Percentiles rank a stretch among this genome's conserved stretches.
phyloP scores from a whole-genome alignment of 2,797 vertebrate species.

The Zalophus californianus region DNA sequence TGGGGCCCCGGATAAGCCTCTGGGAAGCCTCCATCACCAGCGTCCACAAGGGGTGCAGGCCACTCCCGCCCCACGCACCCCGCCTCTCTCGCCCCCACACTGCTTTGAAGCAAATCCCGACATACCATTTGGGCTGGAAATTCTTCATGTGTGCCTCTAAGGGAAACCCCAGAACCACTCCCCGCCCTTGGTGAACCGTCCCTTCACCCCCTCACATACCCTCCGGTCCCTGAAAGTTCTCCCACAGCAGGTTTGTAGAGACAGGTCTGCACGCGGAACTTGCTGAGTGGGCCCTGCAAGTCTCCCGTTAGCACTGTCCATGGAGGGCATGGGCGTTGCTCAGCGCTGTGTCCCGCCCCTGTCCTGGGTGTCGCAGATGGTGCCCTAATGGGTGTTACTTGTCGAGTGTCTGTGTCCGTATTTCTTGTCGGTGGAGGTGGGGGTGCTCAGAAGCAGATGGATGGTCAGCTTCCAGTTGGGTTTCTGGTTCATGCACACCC shows the following conservation, averaged over 20 bases:
- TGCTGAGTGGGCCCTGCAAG: neutral
- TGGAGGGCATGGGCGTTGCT: accelerated
- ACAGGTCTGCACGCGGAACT: accelerated
- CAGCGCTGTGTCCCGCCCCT: accelerated
- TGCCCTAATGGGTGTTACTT: accelerated
- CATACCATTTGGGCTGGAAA: accelerated
- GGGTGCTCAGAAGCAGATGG: neutral
- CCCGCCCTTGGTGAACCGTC: accelerated
- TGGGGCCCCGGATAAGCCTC: too few relatives aligned
- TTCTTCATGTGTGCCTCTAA: neutral
- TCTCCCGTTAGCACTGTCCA: neutral
- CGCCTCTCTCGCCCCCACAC: accelerated
- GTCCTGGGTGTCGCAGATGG: neutral
- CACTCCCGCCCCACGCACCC: accelerated
- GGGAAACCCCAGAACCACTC: neutral
- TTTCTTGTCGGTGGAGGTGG: neutral
- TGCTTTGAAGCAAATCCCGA: neutral
- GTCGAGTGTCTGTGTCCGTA: accelerated
- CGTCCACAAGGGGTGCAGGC: accelerated
- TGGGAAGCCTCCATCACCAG: accelerated
- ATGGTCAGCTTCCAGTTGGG: neutral
- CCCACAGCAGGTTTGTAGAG: accelerated
- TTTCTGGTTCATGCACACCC: neutral
- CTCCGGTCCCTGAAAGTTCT: neutral
- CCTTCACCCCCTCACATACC: accelerated